Evolutionary conservation across 2,888 invertebrate genomes (phyloP).

Genomic region (Pachycephus smyrnensis): DNA sequence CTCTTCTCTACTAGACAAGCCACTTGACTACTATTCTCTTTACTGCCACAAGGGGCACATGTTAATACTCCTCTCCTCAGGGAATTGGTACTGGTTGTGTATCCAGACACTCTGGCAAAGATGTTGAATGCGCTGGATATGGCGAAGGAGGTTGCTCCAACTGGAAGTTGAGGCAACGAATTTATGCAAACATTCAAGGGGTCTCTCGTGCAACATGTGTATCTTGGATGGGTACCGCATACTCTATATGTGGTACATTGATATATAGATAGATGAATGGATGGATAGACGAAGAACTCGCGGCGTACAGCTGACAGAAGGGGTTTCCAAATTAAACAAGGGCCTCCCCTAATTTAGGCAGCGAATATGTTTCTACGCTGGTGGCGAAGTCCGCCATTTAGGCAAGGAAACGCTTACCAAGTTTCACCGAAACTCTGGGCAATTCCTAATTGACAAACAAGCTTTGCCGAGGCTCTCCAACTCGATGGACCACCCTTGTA

Average conservation of each 20-base stretch:
- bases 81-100: neutral
- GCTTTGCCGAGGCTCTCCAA: neutral
- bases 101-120: neutral
- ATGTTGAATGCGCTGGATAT: neutral
- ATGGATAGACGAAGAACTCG: neutral
- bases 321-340: slow-evolving; percentile 57
- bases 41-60: neutral
- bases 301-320: slow-evolving; percentile 41
- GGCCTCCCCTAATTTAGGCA: slow-evolving; percentile 51
- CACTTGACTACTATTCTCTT: neutral
- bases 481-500: neutral
- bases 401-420: neutral
- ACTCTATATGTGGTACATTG: neutral
- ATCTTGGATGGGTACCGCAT: slow-evolving; percentile 25
- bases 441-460: neutral
- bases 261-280: neutral
- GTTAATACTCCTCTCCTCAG: neutral
- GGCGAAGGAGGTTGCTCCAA: neutral
- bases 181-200: slow-evolving; percentile 35
- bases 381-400: neutral
- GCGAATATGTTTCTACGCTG: neutral
- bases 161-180: slow-evolving; percentile 18
- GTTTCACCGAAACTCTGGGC: neutral
- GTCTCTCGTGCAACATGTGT: slow-evolving; percentile 37
- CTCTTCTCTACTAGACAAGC: neutral